phyloP scores from a whole-genome alignment of 2,888 invertebrate species.

The Drosophila neonasuta region DNA sequence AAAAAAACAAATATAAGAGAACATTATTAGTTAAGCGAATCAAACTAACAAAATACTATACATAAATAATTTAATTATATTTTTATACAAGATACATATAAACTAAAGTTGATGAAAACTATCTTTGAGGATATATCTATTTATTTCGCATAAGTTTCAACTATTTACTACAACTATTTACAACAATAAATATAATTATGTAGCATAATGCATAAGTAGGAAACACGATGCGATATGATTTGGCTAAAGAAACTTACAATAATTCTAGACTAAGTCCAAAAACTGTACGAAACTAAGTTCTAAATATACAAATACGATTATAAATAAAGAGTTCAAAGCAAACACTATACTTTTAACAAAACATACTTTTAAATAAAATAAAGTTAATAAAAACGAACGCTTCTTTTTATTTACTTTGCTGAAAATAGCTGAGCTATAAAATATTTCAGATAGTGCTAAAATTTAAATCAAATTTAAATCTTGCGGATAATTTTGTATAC shows the following conservation, averaged over 20 bases:
- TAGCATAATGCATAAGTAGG: slow-evolving; percentile 46
- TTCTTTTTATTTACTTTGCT: neutral
- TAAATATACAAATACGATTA: slow-evolving; percentile 26
- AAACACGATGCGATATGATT: slow-evolving; percentile 39
- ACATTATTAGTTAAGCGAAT: slow-evolving; percentile 53
- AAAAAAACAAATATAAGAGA: slow-evolving; percentile 23
- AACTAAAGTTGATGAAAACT: neutral
- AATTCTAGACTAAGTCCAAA: slow-evolving; percentile 36
- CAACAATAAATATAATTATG: slow-evolving; percentile 32
- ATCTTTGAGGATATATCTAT: slow-evolving; percentile 12
- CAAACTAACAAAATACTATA: slow-evolving; percentile 31
- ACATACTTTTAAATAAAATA: neutral
- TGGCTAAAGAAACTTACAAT: slow-evolving; percentile 61
- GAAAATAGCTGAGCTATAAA: too few relatives aligned
- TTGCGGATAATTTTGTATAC: too few relatives aligned
- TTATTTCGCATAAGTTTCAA: slow-evolving; percentile 23
- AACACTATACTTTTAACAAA: slow-evolving; percentile 1
- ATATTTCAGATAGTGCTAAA: too few relatives aligned
- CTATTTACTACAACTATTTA: slow-evolving; percentile 46
- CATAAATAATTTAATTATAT: slow-evolving; percentile 30
- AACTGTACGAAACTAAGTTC: slow-evolving; percentile 30
- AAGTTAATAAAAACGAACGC: neutral
- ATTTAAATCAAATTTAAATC: too few relatives aligned
- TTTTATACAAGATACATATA: slow-evolving; percentile 26
- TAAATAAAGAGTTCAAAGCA: slow-evolving; percentile 64